Evolutionary conservation across 2,888 invertebrate species (phyloP), one percentile per base, ranked within the genome.

Genomic region (Sarcophaga subvicina): DNA sequence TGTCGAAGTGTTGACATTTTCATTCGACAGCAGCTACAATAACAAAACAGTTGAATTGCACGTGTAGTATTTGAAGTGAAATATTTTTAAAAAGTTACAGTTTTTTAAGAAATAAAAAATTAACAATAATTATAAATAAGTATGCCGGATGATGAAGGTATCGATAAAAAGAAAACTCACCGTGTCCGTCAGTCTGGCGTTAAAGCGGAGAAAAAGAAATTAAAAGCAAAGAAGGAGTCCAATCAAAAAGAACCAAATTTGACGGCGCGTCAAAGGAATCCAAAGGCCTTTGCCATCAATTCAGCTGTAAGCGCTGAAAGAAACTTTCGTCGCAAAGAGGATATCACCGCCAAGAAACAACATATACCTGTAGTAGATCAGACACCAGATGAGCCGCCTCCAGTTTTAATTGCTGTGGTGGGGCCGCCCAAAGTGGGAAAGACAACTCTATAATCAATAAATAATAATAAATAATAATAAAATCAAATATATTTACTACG

Each of bases 351-450:
- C 0, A 98, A 98, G 91, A 97, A 96, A 91, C 98, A 98, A 90
- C 94, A 99, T 91, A 96, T 99, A 89, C 99, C 99, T 0, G 93
- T 97, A 82, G 97, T 99, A 17, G 99, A 99, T 91, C 95, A 98
- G 90, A 98, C 98, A 0, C 98, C 99, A 0, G 98, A 99, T 91
- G 98, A 98, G 5, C 98, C 99, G 0, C 99, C 99, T 0, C 98
- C 99, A 2, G 95, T 99, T 60, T 93, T 97, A 25, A 96, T 99
- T 10, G 99, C 98, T 0, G 95, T 99, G 8, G 99, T 99, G 0
- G 99, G 99, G 0, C 99, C 99, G 0, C 98, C 99, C 2, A 97
- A 99, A 95, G 97, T 99, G 88, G 99, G 99, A 0, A 99, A 99
- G 94, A 97, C 98, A 0, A 97, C 99, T n/a, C n/a, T n/a, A n/a